Evolutionary conservation across 2,797 vertebrate species (phyloP).

Genomic region (Lagodon rhomboides): DNA sequence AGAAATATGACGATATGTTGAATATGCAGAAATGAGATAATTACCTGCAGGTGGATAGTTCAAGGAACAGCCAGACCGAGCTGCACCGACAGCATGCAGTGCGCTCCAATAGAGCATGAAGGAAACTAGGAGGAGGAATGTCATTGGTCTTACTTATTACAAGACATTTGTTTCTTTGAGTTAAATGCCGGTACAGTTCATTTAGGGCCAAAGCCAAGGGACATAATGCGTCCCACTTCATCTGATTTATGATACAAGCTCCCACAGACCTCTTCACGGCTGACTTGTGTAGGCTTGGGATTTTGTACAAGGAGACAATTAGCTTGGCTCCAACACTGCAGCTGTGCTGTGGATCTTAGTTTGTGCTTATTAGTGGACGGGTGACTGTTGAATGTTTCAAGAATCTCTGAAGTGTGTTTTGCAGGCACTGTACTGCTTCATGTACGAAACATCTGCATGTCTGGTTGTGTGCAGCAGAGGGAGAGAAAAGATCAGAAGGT

Average conservation of each 20-base stretch:
- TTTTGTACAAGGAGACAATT: slow-evolving; percentile 56
- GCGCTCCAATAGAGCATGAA: slow-evolving; percentile 42
- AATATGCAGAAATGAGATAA: slow-evolving; percentile 38
- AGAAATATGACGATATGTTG: slow-evolving; percentile 40
- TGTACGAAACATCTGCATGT: background rate
- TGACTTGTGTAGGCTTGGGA: slow-evolving; percentile 57
- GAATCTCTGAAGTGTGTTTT: slow-evolving; percentile 8
- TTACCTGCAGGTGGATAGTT: slow-evolving; percentile 49
- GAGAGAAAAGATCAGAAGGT: background rate
- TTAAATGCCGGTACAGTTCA: slow-evolving; percentile 58
- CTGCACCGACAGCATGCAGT: slow-evolving; percentile 23
- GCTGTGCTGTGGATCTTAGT: slow-evolving; percentile 9
- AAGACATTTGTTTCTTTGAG: slow-evolving; percentile 64
- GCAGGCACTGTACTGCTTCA: background rate
- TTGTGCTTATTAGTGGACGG: background rate
- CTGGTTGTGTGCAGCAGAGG: slow-evolving; percentile 12
- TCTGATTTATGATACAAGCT: slow-evolving; percentile 76
- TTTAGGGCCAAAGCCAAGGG: slow-evolving; percentile 64
- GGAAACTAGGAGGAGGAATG: slow-evolving; percentile 54
- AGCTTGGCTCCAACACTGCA: slow-evolving; percentile 51
- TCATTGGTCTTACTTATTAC: slow-evolving; percentile 45
- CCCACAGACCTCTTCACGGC: slow-evolving; percentile 62
- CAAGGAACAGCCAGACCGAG: slow-evolving; percentile 19
- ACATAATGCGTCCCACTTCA: slow-evolving; percentile 69
- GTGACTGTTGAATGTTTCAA: slow-evolving; percentile 8